Evolutionary conservation across 2,888 invertebrate species (phyloP), one percentile per base, ranked within the genome.

Genomic region (Lissonota sp.): DNA sequence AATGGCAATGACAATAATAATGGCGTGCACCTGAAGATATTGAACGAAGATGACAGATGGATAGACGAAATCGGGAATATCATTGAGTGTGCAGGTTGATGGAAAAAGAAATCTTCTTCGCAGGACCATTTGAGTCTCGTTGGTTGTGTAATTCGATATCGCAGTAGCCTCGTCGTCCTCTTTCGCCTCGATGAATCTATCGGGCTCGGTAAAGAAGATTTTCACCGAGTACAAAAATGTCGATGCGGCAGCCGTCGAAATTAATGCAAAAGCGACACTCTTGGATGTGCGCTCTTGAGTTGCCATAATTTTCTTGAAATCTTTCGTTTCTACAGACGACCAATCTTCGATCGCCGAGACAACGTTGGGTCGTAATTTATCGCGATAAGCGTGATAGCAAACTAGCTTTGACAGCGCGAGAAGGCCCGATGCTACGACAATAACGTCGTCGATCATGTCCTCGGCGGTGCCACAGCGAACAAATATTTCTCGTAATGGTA

Each of bases 391-490:
- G 63, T 87, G 84, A 49, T 86, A 79, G 3, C 84, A 79, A 37
- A 86, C 5, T 0, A 87, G 80, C 63, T 89, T 89, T 4, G 86
- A 75, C 1, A 86, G 64, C 5, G 86, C 85, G 49, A 88, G 79
- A 0, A 79, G n/a, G 5, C 85, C 70, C 8, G 86, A 85, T 4
- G 76, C 75, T 5, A 86, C 70, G 40, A 88, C 60, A 57, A 84
- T 83, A 5, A 89, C 58, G 42, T 80, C 83, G 67, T 88, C 88
- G 12, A 88, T 83, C 55, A 86, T 82, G 4, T 83, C 82, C 49
- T 87, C 86, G n/a, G 85, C 80, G 51, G 86, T 83, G 1, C 86
- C 86, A 37, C 89, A 89, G 4, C 83, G 79, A 0, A 86, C 71
- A 12, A 76, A 83, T 7, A 84, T 79, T 72, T 87, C 86, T n/a